Percentiles rank a stretch among this genome's conserved stretches.
Evolutionary conservation across 2,797 vertebrate genomes (phyloP).

Genomic region (Diceros bicornis): DNA sequence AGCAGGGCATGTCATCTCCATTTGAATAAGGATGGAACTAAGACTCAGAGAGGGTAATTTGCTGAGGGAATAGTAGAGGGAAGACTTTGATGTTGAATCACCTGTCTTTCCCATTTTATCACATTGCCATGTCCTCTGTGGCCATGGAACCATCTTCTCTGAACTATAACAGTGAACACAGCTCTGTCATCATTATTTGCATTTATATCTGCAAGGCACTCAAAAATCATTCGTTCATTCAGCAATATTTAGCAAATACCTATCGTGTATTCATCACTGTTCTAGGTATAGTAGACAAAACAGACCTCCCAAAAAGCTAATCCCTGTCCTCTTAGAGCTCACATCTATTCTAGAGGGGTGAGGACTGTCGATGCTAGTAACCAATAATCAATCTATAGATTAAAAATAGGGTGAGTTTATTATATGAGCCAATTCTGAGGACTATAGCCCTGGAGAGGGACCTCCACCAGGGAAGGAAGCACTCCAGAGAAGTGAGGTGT

Average conservation of each 20-base stretch:
- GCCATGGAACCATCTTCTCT: background rate
- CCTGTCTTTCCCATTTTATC: background rate
- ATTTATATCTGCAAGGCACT: background rate
- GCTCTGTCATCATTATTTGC: background rate
- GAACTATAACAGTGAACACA: background rate
- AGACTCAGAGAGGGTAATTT: background rate
- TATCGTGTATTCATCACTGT: background rate
- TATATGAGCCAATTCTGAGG: too few relatives aligned
- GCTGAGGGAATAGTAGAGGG: background rate
- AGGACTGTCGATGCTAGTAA: background rate
- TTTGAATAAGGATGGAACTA: background rate
- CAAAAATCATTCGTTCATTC: background rate
- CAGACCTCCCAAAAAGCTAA: background rate
- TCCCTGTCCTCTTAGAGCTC: background rate
- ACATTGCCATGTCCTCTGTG: background rate
- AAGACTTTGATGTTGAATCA: background rate
- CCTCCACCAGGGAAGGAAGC: too few relatives aligned
- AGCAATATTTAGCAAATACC: background rate
- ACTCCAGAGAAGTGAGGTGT: too few relatives aligned
- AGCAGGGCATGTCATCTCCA: background rate
- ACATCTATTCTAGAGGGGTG: background rate
- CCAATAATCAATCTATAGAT: too few relatives aligned
- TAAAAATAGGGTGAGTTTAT: too few relatives aligned
- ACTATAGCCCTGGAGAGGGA: too few relatives aligned
- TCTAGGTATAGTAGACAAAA: background rate